Base-by-base conservation (phyloP, 2,888 invertebrate genomes). In the Drosophila kambysellisi region DNA sequence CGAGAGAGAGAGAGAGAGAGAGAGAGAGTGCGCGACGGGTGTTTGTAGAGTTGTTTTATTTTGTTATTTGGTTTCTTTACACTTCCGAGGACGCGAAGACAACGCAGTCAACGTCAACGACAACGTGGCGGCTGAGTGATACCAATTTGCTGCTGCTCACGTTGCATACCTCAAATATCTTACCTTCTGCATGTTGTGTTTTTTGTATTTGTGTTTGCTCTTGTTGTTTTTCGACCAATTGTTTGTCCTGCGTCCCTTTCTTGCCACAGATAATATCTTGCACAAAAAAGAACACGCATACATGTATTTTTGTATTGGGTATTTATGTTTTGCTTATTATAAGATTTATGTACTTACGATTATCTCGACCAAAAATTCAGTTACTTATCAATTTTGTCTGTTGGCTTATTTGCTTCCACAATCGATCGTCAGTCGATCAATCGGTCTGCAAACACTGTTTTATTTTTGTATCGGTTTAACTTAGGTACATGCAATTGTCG, bases 111-210 rank as follows among this genome's bases (percentile, higher is more conserved):
- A 11, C 85, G 85, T 32, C 74, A 39, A 11, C 85, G 85, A 48
- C 85, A 85, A 85, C 88, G 87, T 69, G 90, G 83, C 90, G 85
- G 85, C 89, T 86, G 79, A 86, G 88, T 86, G 87, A 86, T 86
- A 83, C 73, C 73, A 73, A 73, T 71, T 75, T 63, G 71, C 71
- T 78, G 67, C 68, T 75, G 65, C 79, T 60, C 59, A 41, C 64
- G 58, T 32, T 48, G 15, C 43, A 12, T 52, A 41, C 56, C 50
- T 43, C 12, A 29, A 54, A 39, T 33, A 35, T n/a, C 50, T 37
- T 64, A 72, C 61, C 17, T 41, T 51, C 53, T 54, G 35, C 30
- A 37, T 43, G 39, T 52, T 11, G 51, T n/a, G n/a, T 73, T 35
- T 57, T 63, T 70, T 11, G 51, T 73, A 39, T 60, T 63, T 70